These are phyloP conservation scores for Hirudo medicinalis DNA, from an alignment of 1,140 invertebrate genomes.

Conservation along the genomic window DNA sequence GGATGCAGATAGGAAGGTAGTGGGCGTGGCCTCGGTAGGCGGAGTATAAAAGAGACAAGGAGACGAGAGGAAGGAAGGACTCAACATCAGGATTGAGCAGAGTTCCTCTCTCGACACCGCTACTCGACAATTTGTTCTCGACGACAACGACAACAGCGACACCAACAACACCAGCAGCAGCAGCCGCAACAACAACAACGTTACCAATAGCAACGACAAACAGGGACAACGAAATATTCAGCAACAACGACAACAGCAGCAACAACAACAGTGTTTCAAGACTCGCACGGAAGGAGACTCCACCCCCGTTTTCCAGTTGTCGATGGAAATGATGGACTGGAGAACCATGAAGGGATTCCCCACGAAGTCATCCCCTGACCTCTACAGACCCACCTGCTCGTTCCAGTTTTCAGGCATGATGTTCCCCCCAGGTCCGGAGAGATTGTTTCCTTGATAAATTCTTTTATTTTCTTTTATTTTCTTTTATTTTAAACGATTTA, in stretches of 20 bases:
- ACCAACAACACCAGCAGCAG: neutral
- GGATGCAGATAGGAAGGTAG: no score
- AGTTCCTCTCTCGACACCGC: neutral
- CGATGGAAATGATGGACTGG: no score
- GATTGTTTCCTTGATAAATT: no score
- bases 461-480: no score
- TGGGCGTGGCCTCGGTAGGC: no score
- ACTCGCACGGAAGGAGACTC: neutral
- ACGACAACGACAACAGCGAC: neutral
- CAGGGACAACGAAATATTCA: neutral
- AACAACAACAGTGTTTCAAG: neutral
- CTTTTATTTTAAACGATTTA: no score
- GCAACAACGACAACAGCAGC: neutral
- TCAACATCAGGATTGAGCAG: neutral
- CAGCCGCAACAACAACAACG: neutral
- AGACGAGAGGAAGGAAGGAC: no score
- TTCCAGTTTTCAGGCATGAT: slow-evolving; percentile 7
- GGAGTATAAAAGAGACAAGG: no score
- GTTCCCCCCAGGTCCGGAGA: neutral
- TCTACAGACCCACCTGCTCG: neutral
- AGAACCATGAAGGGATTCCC: neutral
- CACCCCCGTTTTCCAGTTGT: neutral
- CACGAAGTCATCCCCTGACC: neutral
- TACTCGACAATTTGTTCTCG: neutral
- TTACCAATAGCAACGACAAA: neutral